phyloP scores from a whole-genome alignment of 2,797 vertebrate species.

The Xenentodon cancila region DNA sequence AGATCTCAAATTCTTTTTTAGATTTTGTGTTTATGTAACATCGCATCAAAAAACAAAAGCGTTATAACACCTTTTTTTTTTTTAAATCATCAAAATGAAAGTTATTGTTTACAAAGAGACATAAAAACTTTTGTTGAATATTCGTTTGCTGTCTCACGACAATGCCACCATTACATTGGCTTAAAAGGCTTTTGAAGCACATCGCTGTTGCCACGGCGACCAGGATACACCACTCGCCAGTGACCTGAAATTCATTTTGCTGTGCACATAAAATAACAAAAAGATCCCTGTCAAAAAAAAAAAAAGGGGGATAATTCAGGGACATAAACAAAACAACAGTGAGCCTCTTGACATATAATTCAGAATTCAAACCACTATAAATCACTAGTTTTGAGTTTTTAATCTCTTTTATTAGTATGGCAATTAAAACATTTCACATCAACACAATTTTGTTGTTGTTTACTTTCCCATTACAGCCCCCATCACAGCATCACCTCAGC shows the following conservation, averaged over 20 bases:
- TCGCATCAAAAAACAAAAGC: too few relatives aligned
- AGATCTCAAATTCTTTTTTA: not conserved
- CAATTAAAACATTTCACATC: not conserved
- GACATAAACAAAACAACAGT: constrained; percentile 3
- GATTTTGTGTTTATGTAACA: not conserved
- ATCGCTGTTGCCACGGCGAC: constrained; percentile 36
- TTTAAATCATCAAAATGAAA: too few relatives aligned
- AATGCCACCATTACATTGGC: not conserved
- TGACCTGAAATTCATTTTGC: constrained; percentile 37
- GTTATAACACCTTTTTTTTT: too few relatives aligned
- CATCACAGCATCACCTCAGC: constrained; percentile 21
- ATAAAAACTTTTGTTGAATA: not conserved
- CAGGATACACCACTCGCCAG: not conserved
- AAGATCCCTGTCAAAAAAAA: constrained; percentile 6
- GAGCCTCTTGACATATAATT: not conserved
- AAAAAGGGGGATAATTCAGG: not conserved
- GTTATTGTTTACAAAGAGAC: not conserved
- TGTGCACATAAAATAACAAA: constrained; percentile 17
- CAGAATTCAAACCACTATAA: not conserved
- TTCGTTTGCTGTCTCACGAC: not conserved
- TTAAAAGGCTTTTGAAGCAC: constrained; percentile 3
- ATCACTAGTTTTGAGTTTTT: not conserved
- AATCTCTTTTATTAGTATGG: constrained; percentile 1
- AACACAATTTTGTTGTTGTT: not conserved
- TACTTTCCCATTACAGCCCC: not conserved